These are phyloP conservation scores for Apamea anceps DNA, from an alignment of 2,888 invertebrate species.

Conservation along the genomic window DNA sequence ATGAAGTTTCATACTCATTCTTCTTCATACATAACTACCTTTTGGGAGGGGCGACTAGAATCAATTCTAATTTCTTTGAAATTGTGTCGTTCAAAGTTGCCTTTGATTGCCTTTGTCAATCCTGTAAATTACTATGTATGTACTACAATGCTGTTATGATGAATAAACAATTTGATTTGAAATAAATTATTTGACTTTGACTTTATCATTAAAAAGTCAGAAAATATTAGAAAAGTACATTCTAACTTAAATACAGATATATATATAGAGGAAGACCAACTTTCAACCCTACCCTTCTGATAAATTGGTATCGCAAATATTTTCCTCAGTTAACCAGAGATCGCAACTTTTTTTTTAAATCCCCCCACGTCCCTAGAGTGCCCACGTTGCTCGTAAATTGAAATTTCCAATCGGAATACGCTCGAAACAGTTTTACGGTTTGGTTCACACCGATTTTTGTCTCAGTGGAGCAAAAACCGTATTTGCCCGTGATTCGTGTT, in stretches of 20 bases:
- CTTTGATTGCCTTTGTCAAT: too few species aligned
- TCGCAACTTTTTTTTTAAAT: slow-evolving; percentile 42
- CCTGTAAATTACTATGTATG: too few species aligned
- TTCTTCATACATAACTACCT: too few species aligned
- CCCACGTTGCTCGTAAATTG: slow-evolving; percentile 46
- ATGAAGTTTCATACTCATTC: too few species aligned
- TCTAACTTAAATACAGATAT: not conserved
- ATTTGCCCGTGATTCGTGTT: slow-evolving; percentile 21
- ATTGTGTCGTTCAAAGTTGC: too few species aligned
- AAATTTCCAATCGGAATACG: slow-evolving; percentile 61
- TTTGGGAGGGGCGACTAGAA: too few species aligned
- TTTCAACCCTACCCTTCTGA: not conserved
- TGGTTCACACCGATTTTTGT: slow-evolving; percentile 45
- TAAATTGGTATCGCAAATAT: slow-evolving; percentile 43
- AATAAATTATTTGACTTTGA: too few species aligned
- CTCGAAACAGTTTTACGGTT: slow-evolving; percentile 44
- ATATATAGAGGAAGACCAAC: not conserved
- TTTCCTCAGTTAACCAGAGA: slow-evolving; percentile 34
- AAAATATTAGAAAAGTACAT: not conserved
- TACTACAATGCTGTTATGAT: too few species aligned
- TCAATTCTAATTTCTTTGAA: too few species aligned
- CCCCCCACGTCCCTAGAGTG: slow-evolving; percentile 33
- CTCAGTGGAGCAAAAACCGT: slow-evolving; percentile 30
- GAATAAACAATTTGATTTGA: too few species aligned
- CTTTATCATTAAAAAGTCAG: not conserved